Evolutionary conservation across 2,113 vertebrate species (phyloP), one percentile per base, ranked within the genome.

Genomic region (Vidua chalybeata): DNA sequence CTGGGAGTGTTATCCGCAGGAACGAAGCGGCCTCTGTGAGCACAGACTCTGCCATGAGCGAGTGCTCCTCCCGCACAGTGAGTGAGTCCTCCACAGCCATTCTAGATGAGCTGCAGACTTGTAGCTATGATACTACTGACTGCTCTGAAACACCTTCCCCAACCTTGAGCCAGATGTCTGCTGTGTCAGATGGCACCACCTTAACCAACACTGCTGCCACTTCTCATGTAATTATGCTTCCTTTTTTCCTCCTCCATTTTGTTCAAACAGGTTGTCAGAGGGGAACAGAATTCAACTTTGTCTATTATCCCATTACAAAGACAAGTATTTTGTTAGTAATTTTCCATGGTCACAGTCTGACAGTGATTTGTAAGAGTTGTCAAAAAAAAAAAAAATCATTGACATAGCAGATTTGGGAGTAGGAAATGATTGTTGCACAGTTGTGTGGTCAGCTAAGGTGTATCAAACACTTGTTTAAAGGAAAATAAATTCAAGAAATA

Each of bases 161-260:
- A 96, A 98, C 98, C 90, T 96, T 98, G 98, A 99, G 98, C 98
- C 98, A 98, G 95, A 98, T 97, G 97, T 99, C 98, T 87, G 93
- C 98, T 89, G 97, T 97, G 90, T 97, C 98, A 97, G 98, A 98
- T 89, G 98, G 98, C 97, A 97, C 96, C 91, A 96, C 96, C 96
- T 96, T 98, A 98, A 98, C 98, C 96, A 96, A 97, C 96, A 95
- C 97, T 96, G 97, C 97, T 95, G 97, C 98, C 97, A 96, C 97
- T 92, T 98, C 98, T 98, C 98, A 98, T 96, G 98, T 98, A 99
- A 99, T 99, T 99, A 99, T 98, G 97, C 91, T 97, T 97, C 95
- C 96, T 97, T 96, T 95, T 87, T 97, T 96, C 90, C 89, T 93
- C 94, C 69, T 87, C 75, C 71, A 2, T 95, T 94, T 93, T 90